These are phyloP conservation scores for Caenorhabditis latens DNA, from an alignment of 1,140 invertebrate genomes.

Conservation along the genomic window DNA sequence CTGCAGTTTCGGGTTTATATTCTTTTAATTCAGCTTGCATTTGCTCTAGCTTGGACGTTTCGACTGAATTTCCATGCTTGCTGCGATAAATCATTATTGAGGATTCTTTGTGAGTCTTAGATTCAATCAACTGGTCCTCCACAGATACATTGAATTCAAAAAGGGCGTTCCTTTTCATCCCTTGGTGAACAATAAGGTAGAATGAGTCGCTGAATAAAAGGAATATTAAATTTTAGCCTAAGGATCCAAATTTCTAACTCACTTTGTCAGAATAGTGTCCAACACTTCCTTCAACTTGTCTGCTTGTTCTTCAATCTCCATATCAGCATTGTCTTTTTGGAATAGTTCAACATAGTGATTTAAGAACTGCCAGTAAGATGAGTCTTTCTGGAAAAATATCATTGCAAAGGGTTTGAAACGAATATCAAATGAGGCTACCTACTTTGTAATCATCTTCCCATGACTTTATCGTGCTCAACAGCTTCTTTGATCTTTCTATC, in stretches of 20 bases:
- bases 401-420: too few relatives aligned
- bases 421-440: not conserved
- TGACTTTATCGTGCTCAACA: not conserved
- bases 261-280: not conserved
- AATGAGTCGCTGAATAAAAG: not conserved
- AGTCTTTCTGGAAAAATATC: too few relatives aligned
- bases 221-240: not conserved
- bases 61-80: not conserved
- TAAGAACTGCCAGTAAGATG: too few relatives aligned
- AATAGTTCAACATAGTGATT: too few relatives aligned
- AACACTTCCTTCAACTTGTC: not conserved
- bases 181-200: not conserved
- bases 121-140: not conserved
- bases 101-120: not conserved
- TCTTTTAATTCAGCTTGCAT: too few relatives aligned
- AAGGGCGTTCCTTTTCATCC: not conserved
- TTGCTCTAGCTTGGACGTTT: not conserved
- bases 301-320: not conserved
- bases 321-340: too few relatives aligned
- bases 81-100: not conserved
- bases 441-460: not conserved
- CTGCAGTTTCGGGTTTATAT: too few relatives aligned
- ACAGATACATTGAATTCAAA: not conserved
- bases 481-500: not conserved
- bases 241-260: not conserved